Evolutionary conservation across 1,140 invertebrate genomes (phyloP).

Genomic region (Calephelis nemesis): DNA sequence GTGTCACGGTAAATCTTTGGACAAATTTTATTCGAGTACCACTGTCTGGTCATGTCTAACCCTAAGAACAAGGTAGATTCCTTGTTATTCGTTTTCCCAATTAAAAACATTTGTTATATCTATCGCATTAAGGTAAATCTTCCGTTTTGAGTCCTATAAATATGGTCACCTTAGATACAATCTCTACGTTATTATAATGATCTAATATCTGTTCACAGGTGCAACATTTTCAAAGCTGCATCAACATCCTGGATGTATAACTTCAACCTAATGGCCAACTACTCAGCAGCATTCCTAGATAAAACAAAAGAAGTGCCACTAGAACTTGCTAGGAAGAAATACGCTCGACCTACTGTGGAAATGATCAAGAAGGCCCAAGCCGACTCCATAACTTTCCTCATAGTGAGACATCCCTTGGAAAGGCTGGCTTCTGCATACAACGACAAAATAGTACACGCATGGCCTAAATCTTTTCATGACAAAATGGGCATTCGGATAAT

Average conservation of each 20-base stretch:
- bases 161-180: not conserved
- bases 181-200: not conserved
- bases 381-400: constrained; percentile 86
- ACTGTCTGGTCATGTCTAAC: no score
- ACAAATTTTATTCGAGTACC: no score
- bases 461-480: constrained; percentile 89
- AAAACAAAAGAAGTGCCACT: constrained; percentile 88
- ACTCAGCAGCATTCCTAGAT: constrained; percentile 86
- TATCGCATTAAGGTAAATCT: no score
- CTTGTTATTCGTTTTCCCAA: no score
- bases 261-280: constrained; percentile 90
- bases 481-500: constrained; percentile 89
- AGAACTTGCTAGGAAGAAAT: constrained; percentile 87
- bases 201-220: constrained; percentile 70
- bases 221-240: constrained; percentile 92
- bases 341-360: constrained; percentile 85
- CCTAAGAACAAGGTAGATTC: no score
- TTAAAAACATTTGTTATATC: no score
- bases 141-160: no score
- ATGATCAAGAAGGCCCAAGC: constrained; percentile 82
- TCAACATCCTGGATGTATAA: constrained; percentile 95
- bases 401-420: constrained; percentile 94
- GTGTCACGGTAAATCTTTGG: no score
- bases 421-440: constrained; percentile 93
- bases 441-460: constrained; percentile 91